phyloP scores from a whole-genome alignment of 2,113 vertebrate genomes.

The Columba janthina region DNA sequence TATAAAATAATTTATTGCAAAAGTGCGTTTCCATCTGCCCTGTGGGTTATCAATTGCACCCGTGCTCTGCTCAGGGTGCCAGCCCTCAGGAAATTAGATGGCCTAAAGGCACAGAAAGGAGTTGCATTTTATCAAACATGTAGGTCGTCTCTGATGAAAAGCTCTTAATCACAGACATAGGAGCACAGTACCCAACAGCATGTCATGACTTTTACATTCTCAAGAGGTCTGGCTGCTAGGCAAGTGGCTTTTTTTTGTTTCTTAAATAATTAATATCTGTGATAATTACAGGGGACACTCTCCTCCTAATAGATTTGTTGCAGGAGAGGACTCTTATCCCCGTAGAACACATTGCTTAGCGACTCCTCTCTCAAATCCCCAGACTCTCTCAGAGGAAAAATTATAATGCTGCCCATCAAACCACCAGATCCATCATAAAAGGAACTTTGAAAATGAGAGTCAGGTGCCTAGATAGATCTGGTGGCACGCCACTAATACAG shows the following conservation, averaged over 20 bases:
- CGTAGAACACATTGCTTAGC: slow-evolving; percentile 12
- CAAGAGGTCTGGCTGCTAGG: slow-evolving; percentile 62
- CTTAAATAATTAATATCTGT: slow-evolving; percentile 49
- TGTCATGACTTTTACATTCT: slow-evolving; percentile 59
- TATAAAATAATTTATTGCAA: slow-evolving; percentile 50
- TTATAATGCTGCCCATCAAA: slow-evolving; percentile 67
- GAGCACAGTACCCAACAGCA: slow-evolving; percentile 60
- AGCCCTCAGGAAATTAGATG: slow-evolving; percentile 63
- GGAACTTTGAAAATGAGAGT: slow-evolving; percentile 57
- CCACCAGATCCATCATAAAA: slow-evolving; percentile 66
- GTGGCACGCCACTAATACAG: slow-evolving; percentile 55
- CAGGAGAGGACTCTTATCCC: slow-evolving; percentile 62
- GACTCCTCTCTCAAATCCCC: slow-evolving; percentile 42
- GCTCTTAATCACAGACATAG: slow-evolving; percentile 56
- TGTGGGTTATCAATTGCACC: slow-evolving; percentile 30
- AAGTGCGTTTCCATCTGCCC: slow-evolving; percentile 40
- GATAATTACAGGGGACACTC: slow-evolving; percentile 59
- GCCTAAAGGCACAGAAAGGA: slow-evolving; percentile 56
- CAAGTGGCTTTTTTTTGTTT: slow-evolving; percentile 6
- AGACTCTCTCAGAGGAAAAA: slow-evolving; percentile 72
- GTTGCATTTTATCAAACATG: slow-evolving; percentile 25
- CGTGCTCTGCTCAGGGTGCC: slow-evolving; percentile 32
- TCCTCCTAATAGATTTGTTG: slow-evolving; percentile 53
- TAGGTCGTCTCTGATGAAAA: slow-evolving; percentile 51
- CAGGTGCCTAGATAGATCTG: slow-evolving; percentile 66